Evolutionary conservation across 2,113 vertebrate genomes (phyloP).

Genomic region (Pagrus major): DNA sequence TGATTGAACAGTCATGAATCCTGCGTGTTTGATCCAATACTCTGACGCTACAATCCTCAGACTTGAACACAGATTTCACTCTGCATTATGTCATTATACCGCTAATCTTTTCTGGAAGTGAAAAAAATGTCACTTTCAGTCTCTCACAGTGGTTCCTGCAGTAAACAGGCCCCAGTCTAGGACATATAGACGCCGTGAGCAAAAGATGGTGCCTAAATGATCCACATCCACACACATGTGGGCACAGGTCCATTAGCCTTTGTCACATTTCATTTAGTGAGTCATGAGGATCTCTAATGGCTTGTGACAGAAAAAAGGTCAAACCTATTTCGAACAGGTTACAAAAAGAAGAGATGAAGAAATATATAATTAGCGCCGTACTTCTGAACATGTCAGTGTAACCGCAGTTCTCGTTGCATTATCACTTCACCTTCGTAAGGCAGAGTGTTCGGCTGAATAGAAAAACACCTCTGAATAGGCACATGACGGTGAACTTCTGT

Average conservation of each 20-base stretch:
- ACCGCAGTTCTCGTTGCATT: too few species aligned
- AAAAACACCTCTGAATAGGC: background rate
- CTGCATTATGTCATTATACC: conserved; percentile 9
- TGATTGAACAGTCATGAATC: conserved; percentile 10
- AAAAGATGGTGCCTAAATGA: conserved; percentile 39
- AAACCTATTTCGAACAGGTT: conserved; percentile 23
- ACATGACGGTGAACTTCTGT: background rate
- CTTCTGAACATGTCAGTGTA: background rate
- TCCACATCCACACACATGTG: conserved; percentile 39
- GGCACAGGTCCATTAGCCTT: conserved; percentile 28
- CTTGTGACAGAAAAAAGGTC: conserved; percentile 47
- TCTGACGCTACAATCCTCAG: conserved; percentile 25
- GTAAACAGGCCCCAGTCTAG: conserved; percentile 2
- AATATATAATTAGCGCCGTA: background rate
- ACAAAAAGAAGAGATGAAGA: background rate
- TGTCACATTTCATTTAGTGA: conserved; percentile 47
- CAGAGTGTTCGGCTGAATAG: background rate
- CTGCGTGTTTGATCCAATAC: conserved; percentile 1
- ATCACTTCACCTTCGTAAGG: too few species aligned
- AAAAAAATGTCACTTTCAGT: conserved; percentile 18
- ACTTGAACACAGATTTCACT: background rate
- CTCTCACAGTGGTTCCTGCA: background rate
- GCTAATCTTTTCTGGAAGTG: conserved; percentile 8
- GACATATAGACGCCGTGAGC: background rate
- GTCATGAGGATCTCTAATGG: conserved; percentile 24